phyloP scores from a whole-genome alignment of 2,797 vertebrate species.

The Gymnopithys bicolor region DNA sequence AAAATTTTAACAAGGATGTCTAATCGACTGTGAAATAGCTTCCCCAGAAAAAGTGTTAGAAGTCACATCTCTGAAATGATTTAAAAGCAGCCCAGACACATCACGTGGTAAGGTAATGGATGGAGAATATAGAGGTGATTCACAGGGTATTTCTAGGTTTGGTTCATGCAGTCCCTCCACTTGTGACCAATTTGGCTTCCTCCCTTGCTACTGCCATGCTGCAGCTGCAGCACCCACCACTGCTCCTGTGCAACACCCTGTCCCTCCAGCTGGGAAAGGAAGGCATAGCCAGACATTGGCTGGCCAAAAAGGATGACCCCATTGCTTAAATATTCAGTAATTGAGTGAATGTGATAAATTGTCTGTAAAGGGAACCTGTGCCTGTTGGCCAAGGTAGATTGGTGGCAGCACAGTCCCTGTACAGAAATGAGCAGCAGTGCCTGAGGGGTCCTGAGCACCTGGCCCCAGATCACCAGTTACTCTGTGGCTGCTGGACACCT shows the following conservation, averaged over 20 bases:
- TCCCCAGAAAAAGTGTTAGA: conserved; percentile 44
- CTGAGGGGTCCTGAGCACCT: rapidly evolving
- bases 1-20: conserved; percentile 68
- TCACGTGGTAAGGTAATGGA: background rate
- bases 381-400: background rate
- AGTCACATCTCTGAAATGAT: conserved; percentile 58
- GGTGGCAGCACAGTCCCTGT: too few relatives aligned
- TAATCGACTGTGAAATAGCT: conserved; percentile 73
- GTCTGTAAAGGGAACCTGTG: background rate
- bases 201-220: background rate
- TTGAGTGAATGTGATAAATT: background rate
- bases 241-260: rapidly evolving
- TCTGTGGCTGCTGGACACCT: background rate
- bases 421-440: rapidly evolving
- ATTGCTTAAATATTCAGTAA: background rate
- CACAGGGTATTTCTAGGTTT: background rate
- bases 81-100: conserved; percentile 55
- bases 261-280: background rate
- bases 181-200: background rate
- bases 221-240: background rate
- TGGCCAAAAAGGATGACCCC: background rate
- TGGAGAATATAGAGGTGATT: background rate
- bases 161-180: background rate
- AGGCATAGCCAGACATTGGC: background rate
- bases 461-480: rapidly evolving